A percentile compares a stretch with the other conserved stretches of the same genome.
Conservation (phyloP, 2,888 invertebrate genomes). For the Alviniconcha strummeri region DNA sequence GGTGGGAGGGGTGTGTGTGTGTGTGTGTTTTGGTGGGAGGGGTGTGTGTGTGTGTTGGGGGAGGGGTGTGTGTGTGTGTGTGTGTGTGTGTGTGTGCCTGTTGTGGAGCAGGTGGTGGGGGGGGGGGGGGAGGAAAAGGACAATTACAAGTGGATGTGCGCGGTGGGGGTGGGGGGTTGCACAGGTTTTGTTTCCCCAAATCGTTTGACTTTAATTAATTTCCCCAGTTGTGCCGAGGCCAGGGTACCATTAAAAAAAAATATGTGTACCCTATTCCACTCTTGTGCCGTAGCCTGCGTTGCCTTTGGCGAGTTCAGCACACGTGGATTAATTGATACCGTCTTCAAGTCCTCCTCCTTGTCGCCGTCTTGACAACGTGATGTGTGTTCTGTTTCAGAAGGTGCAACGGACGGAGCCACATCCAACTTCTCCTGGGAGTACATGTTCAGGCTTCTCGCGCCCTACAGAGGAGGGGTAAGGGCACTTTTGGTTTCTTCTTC, state of each 20-base stretch:
- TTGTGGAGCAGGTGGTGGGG: not conserved
- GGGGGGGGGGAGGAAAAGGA: not conserved
- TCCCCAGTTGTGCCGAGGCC: no score
- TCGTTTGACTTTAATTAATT: no score
- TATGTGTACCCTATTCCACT: no score
- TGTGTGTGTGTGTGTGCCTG: not conserved
- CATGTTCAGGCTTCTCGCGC: conserved; percentile 44
- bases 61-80: not conserved
- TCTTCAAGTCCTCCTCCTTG: no score
- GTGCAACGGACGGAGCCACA: conserved; percentile 23
- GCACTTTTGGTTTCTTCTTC: not conserved
- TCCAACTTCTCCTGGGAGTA: conserved; percentile 50
- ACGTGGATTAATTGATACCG: no score
- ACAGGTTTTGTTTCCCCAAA: no score
- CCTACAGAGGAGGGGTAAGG: conserved; percentile 36
- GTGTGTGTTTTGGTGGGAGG: no score
- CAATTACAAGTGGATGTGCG: no score
- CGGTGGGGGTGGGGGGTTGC: no score
- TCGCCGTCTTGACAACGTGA: no score
- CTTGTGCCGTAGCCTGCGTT: no score
- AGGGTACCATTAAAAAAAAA: not conserved
- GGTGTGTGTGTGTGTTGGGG: not conserved
- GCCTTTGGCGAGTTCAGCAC: no score
- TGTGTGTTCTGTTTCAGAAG: conserved; percentile 17
- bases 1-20: not conserved